Percentiles rank a stretch among this genome's conserved stretches.
phyloP scores from a whole-genome alignment of 2,113 vertebrate species.

The Heteronetta atricapilla region DNA sequence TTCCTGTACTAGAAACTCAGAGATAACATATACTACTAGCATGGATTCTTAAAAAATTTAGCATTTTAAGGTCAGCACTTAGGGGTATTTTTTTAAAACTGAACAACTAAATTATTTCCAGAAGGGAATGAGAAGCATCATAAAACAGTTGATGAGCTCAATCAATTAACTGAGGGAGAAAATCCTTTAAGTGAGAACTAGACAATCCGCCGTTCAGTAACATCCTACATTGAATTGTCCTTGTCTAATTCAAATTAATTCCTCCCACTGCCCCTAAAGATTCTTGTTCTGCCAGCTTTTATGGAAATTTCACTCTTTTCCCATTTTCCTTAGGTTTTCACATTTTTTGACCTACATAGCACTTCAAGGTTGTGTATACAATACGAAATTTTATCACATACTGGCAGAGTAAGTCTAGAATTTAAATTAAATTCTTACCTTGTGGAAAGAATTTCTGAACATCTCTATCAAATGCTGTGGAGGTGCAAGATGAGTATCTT shows the following conservation, averaged over 20 bases:
- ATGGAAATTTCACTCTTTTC: background rate
- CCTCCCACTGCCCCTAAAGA: background rate
- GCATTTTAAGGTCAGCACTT: background rate
- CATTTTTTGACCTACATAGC: background rate
- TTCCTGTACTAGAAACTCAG: background rate
- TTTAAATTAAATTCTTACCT: conserved; percentile 78
- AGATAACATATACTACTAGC: background rate
- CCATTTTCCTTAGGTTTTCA: background rate
- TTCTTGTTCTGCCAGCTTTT: background rate
- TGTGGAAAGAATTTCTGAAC: conserved; percentile 89
- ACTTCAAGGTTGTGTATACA: background rate
- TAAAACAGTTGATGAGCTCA: background rate
- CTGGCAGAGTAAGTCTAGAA: background rate
- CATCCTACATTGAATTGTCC: background rate
- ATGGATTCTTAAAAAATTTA: background rate
- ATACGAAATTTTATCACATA: background rate
- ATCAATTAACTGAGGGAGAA: background rate
- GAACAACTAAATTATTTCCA: background rate
- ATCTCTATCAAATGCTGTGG: conserved; percentile 90
- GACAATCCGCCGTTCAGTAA: background rate
- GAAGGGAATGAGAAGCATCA: background rate
- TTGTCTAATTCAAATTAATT: conserved; percentile 6
- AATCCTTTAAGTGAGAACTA: background rate
- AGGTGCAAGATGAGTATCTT: conserved; percentile 89
- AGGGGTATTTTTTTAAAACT: background rate